Base-by-base conservation (phyloP, 2,888 invertebrate species). In the Trichogramma dendrolimi region DNA sequence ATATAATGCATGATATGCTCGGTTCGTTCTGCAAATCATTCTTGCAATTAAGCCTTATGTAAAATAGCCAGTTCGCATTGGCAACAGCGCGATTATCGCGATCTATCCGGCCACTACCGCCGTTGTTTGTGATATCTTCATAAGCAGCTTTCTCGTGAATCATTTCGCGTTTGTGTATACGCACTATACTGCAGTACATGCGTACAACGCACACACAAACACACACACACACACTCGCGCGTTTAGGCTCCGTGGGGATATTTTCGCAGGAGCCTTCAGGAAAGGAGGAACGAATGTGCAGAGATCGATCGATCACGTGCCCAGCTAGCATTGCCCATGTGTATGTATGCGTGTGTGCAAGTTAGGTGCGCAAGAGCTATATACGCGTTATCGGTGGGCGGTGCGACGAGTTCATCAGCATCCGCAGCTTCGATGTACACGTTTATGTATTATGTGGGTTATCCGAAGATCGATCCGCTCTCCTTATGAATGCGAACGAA, bases 341-440 rank as follows among this genome's bases (percentile, higher is more conserved):
- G 7, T 47, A 40, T 7, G 38, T 53, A 11, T 27, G n/a, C 8
- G 43, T 39, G 43, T 38, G 39, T 14, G 48, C 42, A 27, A 27
- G 27, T 27, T 27, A 27, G 27, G 27, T 27, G 27, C 27, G 27
- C 27, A 27, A 27, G 27, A 27, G 27, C 27, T 27, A 27, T 27
- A 27, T 27, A 27, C 27, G 27, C 27, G 27, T 27, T 62, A 62
- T 59, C 57, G 61, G 58, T 55, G 64, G 60, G 61, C 60, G 62
- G 58, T 60, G 64, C 64, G 60, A 65, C 64, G 63, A 62, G 63
- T 68, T 67, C 69, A 69, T 69, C 68, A 67, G 67, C 69, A 67
- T 67, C 64, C 66, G 60, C 49, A 57, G 52, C 53, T 56, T 11
- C 10, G 46, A 10, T 11, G 46, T 10, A 11, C 8, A 27, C 27